A percentile compares a stretch with the other conserved stretches of the same genome.
Evolutionary conservation across 2,888 invertebrate genomes (phyloP).

Genomic region (Drosophila atripex): DNA sequence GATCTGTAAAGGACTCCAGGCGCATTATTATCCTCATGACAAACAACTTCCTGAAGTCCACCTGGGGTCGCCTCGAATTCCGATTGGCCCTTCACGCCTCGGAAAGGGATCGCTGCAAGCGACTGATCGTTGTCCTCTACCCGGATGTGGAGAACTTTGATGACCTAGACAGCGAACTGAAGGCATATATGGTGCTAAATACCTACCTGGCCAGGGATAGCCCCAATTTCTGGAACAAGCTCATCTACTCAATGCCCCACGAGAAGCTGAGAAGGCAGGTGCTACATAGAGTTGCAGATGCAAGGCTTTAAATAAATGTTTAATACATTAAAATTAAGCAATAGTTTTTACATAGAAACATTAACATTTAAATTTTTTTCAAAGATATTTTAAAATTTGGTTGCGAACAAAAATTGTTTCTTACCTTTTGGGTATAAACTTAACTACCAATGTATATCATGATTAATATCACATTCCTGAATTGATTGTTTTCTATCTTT

Average conservation of each 20-base stretch:
- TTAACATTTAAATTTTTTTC: no score
- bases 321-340: no score
- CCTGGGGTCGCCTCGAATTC: slow-evolving; percentile 48
- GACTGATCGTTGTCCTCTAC: slow-evolving; percentile 44
- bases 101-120: slow-evolving; percentile 33
- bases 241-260: slow-evolving; percentile 45
- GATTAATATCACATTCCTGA: no score
- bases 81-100: slow-evolving; percentile 39
- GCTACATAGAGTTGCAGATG: not conserved
- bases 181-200: slow-evolving; percentile 35
- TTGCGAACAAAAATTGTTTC: no score
- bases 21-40: slow-evolving; percentile 44
- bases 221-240: slow-evolving; percentile 43
- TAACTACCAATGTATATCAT: no score
- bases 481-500: no score
- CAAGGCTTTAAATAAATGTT: no score
- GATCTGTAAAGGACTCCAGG: slow-evolving; percentile 33
- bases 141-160: slow-evolving; percentile 33
- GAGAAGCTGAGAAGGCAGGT: slow-evolving; percentile 1
- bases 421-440: no score
- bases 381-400: no score
- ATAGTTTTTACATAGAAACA: no score
- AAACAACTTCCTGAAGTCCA: slow-evolving; percentile 28
- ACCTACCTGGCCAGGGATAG: slow-evolving; percentile 36
- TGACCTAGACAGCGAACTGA: slow-evolving; percentile 37